Percentiles rank a stretch among this genome's conserved stretches.
phyloP scores from a whole-genome alignment of 2,797 vertebrate species.

The Liparis tanakae region DNA sequence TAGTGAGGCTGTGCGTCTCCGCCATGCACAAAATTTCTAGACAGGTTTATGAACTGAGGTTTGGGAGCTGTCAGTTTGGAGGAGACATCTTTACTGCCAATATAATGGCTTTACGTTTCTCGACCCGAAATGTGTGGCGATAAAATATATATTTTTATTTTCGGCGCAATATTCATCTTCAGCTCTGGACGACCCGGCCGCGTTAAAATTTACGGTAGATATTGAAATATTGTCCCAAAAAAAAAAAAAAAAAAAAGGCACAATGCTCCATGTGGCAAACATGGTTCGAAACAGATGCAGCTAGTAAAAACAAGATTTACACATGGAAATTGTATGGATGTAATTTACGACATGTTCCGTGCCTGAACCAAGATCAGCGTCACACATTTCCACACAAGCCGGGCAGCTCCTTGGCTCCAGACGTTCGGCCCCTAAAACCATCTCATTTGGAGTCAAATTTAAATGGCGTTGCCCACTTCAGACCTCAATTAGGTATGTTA shows the following conservation, averaged over 20 bases:
- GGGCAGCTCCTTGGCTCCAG: constrained; percentile 35
- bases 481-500: constrained; percentile 29
- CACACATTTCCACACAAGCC: constrained; percentile 55
- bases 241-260: constrained; percentile 1
- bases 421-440: constrained; percentile 47
- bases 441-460: constrained; percentile 34
- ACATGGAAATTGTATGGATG: constrained; percentile 50
- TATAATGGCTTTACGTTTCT: constrained; percentile 65
- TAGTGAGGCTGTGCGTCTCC: constrained; percentile 63
- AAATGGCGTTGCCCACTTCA: constrained; percentile 33
- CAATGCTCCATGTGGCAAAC: constrained; percentile 22
- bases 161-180: constrained; percentile 21
- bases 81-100: constrained; percentile 82
- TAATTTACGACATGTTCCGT: constrained; percentile 65
- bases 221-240: constrained; percentile 20
- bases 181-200: constrained; percentile 5
- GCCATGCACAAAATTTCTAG: constrained; percentile 74
- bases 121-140: constrained; percentile 50
- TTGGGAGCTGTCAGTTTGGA: constrained; percentile 78
- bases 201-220: constrained; percentile 22
- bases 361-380: constrained; percentile 46
- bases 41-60: constrained; percentile 83
- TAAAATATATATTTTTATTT: constrained; percentile 35
- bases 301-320: constrained; percentile 50
- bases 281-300: constrained; percentile 53